Conservation (phyloP, 2,888 invertebrate species). For the Amiota minor region DNA sequence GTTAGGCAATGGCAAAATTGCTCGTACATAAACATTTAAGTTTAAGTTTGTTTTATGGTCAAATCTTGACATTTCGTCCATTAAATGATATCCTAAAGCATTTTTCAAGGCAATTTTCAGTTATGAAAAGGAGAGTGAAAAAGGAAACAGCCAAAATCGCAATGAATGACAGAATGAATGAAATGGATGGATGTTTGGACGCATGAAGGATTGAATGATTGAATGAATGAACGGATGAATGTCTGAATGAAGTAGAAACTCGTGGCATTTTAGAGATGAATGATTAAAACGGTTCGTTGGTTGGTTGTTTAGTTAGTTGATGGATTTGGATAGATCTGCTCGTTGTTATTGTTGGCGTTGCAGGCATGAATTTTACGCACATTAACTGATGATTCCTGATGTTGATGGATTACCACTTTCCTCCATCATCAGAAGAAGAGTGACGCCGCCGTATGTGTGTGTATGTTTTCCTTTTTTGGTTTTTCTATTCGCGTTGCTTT, state of each 20-base stretch:
- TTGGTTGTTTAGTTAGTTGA: neutral
- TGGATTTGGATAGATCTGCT: neutral
- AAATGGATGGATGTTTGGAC: neutral
- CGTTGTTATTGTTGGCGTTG: conserved; percentile 1
- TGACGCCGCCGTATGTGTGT: neutral
- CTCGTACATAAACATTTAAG: conserved; percentile 19
- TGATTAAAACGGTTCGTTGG: conserved; percentile 1
- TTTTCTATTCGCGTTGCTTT: neutral
- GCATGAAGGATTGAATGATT: neutral
- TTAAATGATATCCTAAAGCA: conserved; percentile 15
- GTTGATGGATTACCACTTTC: conserved; percentile 23
- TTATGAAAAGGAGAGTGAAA: conserved; percentile 21
- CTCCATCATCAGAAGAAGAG: neutral
- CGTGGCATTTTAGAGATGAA: neutral
- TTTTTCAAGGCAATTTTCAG: conserved; percentile 28
- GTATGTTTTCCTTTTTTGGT: neutral
- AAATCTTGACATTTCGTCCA: conserved; percentile 20
- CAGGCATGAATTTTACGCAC: conserved; percentile 25
- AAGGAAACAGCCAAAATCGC: neutral
- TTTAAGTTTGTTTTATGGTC: conserved; percentile 18
- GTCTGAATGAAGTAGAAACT: too few species aligned
- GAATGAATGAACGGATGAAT: too few species aligned
- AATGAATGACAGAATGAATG: conserved; percentile 11
- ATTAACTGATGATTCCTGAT: conserved; percentile 22
- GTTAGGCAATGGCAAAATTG: neutral